These are phyloP conservation scores for Vicugna pacos DNA, from an alignment of 2,113 vertebrate species.

Conservation along the genomic window DNA sequence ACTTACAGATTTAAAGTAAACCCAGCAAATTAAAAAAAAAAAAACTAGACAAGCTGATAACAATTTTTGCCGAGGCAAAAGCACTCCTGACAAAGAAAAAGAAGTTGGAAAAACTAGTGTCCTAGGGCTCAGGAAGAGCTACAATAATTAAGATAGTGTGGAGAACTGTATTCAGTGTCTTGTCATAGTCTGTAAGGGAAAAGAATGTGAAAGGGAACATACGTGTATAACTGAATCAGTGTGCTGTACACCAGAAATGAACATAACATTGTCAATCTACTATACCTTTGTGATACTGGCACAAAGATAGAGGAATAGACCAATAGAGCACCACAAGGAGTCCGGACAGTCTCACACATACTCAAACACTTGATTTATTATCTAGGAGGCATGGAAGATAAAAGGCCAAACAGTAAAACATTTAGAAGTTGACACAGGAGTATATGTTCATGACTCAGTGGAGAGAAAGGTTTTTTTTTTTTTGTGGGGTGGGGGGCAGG, in stretches of 20 bases:
- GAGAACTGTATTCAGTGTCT: too few relatives aligned
- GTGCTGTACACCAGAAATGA: too few relatives aligned
- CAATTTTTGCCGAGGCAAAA: neutral
- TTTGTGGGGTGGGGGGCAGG: too few relatives aligned
- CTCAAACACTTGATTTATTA: conserved; percentile 19
- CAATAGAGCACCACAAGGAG: neutral
- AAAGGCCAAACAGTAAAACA: neutral
- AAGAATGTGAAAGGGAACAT: too few relatives aligned
- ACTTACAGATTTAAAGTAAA: conserved; percentile 28
- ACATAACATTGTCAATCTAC: too few relatives aligned
- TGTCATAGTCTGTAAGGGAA: too few relatives aligned
- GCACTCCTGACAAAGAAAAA: neutral
- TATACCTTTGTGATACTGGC: neutral
- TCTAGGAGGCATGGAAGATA: neutral
- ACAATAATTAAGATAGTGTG: neutral
- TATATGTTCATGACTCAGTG: neutral
- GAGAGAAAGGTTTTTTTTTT: too few relatives aligned
- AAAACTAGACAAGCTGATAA: neutral
- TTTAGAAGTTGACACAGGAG: neutral
- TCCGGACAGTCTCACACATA: neutral
- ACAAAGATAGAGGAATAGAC: neutral
- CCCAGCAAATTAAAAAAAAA: neutral
- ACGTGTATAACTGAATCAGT: too few relatives aligned
- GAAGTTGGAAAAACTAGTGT: neutral
- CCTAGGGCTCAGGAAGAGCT: neutral